Percentiles rank a stretch among this genome's conserved stretches.
These are phyloP conservation scores for Stenoptilia bipunctidactyla DNA, from an alignment of 2,888 invertebrate species.

Conservation along the genomic window DNA sequence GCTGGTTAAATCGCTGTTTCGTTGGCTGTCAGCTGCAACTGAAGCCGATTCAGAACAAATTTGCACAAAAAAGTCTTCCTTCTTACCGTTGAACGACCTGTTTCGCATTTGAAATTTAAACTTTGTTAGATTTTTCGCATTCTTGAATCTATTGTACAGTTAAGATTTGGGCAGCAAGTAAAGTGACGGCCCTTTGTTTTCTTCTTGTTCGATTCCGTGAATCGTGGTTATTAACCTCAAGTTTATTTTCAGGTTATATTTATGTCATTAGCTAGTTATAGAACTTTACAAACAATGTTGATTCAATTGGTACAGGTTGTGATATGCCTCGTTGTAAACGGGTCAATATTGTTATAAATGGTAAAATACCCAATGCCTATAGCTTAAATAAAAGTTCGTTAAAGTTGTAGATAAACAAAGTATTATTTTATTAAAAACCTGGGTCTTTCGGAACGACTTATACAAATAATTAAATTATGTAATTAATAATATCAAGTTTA, in stretches of 20 bases:
- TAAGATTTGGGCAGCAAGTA: conserved; percentile 57
- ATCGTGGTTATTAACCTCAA: conserved; percentile 65
- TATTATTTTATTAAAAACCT: conserved; percentile 63
- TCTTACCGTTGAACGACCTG: conserved; percentile 65
- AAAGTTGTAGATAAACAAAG: conserved; percentile 65
- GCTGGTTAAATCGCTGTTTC: neutral
- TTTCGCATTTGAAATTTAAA: conserved; percentile 57
- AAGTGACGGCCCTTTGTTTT: conserved; percentile 55
- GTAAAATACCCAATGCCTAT: conserved; percentile 65
- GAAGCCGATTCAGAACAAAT: conserved; percentile 38
- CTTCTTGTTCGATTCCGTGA: conserved; percentile 69
- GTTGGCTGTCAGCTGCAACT: neutral
- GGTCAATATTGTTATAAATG: conserved; percentile 70
- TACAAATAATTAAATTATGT: conserved; percentile 54
- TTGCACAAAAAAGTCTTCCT: conserved; percentile 71
- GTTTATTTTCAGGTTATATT: conserved; percentile 66
- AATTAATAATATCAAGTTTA: conserved; percentile 48
- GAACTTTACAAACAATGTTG: conserved; percentile 71
- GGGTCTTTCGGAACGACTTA: conserved; percentile 60
- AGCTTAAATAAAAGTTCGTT: conserved; percentile 67
- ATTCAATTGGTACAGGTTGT: conserved; percentile 72
- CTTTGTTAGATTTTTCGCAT: conserved; percentile 62
- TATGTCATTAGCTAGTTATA: conserved; percentile 69
- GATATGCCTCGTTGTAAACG: conserved; percentile 70
- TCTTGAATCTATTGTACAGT: conserved; percentile 64